Evolutionary conservation across 2,888 invertebrate genomes (phyloP).

Genomic region (Temnothorax rugatulus): DNA sequence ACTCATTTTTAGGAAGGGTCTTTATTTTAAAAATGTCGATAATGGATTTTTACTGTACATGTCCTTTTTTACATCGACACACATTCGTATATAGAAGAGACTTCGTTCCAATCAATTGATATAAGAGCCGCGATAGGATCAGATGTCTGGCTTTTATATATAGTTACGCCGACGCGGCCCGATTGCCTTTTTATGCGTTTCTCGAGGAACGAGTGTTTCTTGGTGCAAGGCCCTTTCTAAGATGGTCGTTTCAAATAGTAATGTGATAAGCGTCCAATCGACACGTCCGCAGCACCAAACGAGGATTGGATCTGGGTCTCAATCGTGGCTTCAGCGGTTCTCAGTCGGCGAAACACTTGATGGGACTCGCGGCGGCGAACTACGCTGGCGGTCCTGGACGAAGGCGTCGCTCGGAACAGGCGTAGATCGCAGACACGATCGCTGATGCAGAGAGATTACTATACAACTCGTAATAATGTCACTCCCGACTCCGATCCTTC

Average conservation of each 20-base stretch:
- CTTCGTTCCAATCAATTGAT: slow-evolving; percentile 22
- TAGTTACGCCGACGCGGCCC: neutral
- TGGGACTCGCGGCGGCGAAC: slow-evolving; percentile 96
- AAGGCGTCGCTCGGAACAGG: slow-evolving; percentile 90
- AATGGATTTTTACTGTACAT: slow-evolving; percentile 12
- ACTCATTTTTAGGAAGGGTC: slow-evolving; percentile 8
- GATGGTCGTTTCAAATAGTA: neutral
- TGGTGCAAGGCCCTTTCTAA: neutral
- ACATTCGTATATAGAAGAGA: slow-evolving; percentile 21
- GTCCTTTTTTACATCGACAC: neutral
- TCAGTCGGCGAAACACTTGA: slow-evolving; percentile 96
- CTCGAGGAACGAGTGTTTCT: neutral
- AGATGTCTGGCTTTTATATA: slow-evolving; percentile 1
- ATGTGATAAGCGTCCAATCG: neutral
- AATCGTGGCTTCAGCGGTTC: slow-evolving; percentile 96
- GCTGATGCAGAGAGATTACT: slow-evolving; percentile 47
- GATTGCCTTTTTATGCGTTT: neutral
- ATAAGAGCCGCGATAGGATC: neutral
- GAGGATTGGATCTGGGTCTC: slow-evolving; percentile 95
- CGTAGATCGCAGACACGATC: slow-evolving; percentile 72
- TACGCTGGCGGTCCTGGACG: slow-evolving; percentile 96
- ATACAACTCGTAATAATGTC: slow-evolving; percentile 43
- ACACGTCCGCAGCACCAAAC: slow-evolving; percentile 90
- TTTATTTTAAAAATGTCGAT: slow-evolving; percentile 34
- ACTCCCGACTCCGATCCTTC: slow-evolving; percentile 32